Conservation (phyloP, 2,113 vertebrate species). For the Hipposideros armiger region DNA sequence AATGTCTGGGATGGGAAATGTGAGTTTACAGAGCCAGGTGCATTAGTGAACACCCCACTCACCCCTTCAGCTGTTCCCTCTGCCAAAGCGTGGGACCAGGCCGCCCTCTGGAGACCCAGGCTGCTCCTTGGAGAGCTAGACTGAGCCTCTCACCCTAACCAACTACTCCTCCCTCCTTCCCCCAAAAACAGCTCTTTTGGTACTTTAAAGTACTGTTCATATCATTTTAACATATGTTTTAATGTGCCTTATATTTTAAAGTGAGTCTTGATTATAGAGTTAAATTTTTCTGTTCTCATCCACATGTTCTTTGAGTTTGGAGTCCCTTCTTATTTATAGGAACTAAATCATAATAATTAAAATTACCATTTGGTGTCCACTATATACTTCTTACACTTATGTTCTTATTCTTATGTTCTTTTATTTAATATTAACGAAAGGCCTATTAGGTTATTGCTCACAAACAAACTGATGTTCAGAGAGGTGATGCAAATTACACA, state of each 20-base stretch:
- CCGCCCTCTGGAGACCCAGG: background rate
- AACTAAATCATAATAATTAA: conserved; percentile 9
- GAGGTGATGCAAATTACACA: background rate
- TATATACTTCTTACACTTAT: background rate
- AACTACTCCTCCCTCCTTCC: no score
- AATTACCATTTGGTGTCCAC: background rate
- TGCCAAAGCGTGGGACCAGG: background rate
- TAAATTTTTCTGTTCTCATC: conserved; percentile 15
- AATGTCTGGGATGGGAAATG: background rate
- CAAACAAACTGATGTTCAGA: conserved; percentile 14
- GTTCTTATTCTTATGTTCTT: background rate
- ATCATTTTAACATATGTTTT: background rate
- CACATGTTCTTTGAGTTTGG: background rate
- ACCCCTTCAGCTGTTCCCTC: background rate
- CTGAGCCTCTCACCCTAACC: background rate
- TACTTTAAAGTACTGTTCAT: background rate
- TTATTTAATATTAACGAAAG: background rate
- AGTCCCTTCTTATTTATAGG: background rate
- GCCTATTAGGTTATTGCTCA: background rate
- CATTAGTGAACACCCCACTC: background rate
- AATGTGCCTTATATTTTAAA: conserved; percentile 26
- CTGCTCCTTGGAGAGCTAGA: background rate
- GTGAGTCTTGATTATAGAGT: background rate
- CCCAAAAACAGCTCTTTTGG: background rate
- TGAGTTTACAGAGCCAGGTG: background rate